A percentile compares a stretch with the other conserved stretches of the same genome.
Conservation (phyloP, 2,113 vertebrate species). For the Alectura lathami region DNA sequence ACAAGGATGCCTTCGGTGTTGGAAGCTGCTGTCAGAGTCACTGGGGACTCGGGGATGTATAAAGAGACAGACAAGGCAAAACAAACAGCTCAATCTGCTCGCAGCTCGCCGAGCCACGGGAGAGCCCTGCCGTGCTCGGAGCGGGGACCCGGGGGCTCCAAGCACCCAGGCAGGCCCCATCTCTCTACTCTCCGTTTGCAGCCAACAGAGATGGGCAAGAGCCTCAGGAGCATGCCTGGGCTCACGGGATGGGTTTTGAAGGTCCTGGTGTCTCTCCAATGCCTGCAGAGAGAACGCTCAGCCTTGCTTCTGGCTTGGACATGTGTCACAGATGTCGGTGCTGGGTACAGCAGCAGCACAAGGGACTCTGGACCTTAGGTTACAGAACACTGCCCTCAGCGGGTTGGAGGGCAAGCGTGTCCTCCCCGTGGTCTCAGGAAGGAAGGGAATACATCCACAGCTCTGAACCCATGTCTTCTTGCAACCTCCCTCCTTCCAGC, state of each 20-base stretch:
- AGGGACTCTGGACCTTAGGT: not conserved
- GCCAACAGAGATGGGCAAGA: not conserved
- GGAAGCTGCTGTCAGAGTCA: slow-evolving; percentile 54
- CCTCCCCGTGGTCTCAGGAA: not conserved
- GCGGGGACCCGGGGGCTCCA: not conserved
- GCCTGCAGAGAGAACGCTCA: not conserved
- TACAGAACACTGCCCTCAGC: rapidly evolving
- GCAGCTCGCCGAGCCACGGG: not conserved
- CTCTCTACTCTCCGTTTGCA: not conserved
- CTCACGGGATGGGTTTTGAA: rapidly evolving
- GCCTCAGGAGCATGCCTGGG: not conserved
- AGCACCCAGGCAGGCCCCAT: no score
- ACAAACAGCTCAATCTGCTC: slow-evolving; percentile 65
- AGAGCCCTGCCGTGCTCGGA: rapidly evolving
- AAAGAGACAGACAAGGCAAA: slow-evolving; percentile 68
- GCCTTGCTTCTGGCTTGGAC: not conserved
- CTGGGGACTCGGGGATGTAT: slow-evolving; percentile 54
- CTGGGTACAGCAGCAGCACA: not conserved
- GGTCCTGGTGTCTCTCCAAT: not conserved
- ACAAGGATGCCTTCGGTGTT: slow-evolving; percentile 42
- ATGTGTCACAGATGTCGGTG: not conserved
- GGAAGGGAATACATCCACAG: no score
- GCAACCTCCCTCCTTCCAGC: not conserved
- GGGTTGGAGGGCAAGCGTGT: not conserved
- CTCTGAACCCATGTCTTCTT: rapidly evolving